A percentile compares a stretch with the other conserved stretches of the same genome.
phyloP scores from a whole-genome alignment of 2,797 vertebrate species.

The Anguilla marmorata region DNA sequence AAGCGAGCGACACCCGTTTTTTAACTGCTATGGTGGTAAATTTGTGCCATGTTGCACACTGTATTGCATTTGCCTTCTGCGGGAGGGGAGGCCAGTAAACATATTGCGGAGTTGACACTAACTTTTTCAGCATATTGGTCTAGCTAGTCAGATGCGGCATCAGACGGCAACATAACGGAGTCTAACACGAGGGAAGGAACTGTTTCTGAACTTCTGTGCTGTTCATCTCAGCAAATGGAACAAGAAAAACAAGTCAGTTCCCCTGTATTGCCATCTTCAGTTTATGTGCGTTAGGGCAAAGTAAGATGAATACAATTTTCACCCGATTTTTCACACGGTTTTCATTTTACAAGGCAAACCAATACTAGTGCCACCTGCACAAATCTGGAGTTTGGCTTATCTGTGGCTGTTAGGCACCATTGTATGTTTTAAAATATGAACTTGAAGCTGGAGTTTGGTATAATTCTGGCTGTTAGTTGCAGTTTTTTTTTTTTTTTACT shows the following conservation, averaged over 20 bases:
- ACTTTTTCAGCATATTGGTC: not conserved
- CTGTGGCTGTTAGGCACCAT: not conserved
- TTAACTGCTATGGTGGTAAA: not conserved
- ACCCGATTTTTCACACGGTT: not conserved
- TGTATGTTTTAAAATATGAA: not conserved
- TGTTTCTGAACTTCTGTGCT: slow-evolving; percentile 14
- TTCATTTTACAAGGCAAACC: not conserved
- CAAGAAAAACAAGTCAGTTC: not conserved
- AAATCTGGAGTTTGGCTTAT: not conserved
- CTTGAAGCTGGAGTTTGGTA: not conserved
- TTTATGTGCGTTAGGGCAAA: not conserved
- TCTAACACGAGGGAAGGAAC: not conserved
- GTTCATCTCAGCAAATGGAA: not conserved
- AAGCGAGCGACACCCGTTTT: not conserved
- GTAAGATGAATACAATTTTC: not conserved
- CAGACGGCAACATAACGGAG: slow-evolving; percentile 31
- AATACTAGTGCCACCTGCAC: not conserved
- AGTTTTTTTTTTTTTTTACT: not conserved
- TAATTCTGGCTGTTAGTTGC: not conserved
- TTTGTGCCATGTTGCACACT: not conserved
- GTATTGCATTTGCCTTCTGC: not conserved
- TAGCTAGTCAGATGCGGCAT: slow-evolving; percentile 38
- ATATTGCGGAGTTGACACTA: slow-evolving; percentile 36
- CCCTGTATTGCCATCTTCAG: not conserved
- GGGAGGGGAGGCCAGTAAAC: slow-evolving; percentile 12